phyloP scores from a whole-genome alignment of 2,113 vertebrate species.

The Ammodytes dubius region DNA sequence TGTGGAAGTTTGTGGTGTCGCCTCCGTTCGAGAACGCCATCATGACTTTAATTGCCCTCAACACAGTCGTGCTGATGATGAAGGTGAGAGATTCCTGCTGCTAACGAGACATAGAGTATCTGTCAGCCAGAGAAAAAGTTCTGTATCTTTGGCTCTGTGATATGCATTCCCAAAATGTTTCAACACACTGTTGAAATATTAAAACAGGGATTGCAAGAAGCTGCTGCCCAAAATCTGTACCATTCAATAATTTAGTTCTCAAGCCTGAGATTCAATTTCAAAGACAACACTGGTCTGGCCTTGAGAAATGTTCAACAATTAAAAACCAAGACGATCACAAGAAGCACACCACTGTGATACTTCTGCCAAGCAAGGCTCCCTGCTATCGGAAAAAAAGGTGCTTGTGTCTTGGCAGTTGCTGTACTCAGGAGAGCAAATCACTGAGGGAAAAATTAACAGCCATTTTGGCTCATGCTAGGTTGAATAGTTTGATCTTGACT shows the following conservation, averaged over 20 bases:
- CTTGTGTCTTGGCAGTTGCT: conserved; percentile 19
- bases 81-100: conserved; percentile 86
- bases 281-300: neutral
- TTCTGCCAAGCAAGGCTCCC: neutral
- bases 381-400: neutral
- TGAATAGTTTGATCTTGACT: neutral
- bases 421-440: conserved; percentile 5
- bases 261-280: conserved; percentile 11
- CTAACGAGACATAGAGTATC: conserved; percentile 21
- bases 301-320: conserved; percentile 22
- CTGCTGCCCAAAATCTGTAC: conserved; percentile 19
- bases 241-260: conserved; percentile 25
- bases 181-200: conserved; percentile 15
- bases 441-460: conserved; percentile 1
- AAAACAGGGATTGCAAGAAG: neutral
- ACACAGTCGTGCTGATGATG: conserved; percentile 99
- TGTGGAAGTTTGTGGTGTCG: conserved; percentile 98
- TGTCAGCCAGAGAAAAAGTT: conserved; percentile 3
- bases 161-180: neutral
- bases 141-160: neutral
- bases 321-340: neutral
- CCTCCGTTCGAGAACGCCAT: conserved; percentile 98
- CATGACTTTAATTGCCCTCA: conserved; percentile 98
- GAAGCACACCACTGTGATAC: neutral
- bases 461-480: neutral